Evolutionary conservation across 2,113 vertebrate genomes (phyloP).

Genomic region (Mugil cephalus): DNA sequence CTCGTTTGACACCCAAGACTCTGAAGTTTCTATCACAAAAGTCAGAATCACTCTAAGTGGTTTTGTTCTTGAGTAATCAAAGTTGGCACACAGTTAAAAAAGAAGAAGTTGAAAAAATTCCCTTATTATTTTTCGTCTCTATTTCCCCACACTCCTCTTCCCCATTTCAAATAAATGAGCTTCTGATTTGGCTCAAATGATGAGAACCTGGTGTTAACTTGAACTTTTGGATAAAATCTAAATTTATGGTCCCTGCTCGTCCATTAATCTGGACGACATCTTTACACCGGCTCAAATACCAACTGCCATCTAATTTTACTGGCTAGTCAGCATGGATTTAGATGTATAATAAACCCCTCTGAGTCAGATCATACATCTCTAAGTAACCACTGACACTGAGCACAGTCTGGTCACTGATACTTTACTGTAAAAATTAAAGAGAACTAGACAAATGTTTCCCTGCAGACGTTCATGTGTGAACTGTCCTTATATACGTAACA

Average conservation of each 20-base stretch:
- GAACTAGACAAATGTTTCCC: background rate
- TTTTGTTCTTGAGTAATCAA: no score
- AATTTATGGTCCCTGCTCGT: background rate
- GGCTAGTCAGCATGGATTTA: conserved; percentile 47
- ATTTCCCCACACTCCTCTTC: no score
- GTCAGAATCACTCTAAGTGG: no score
- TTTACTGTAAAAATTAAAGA: background rate
- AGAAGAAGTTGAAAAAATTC: no score
- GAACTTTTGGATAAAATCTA: no score
- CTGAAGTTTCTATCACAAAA: no score
- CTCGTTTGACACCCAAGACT: no score
- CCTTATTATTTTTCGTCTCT: no score
- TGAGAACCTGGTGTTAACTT: background rate
- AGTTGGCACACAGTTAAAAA: no score
- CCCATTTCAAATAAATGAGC: background rate
- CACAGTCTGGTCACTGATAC: background rate
- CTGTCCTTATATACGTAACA: no score
- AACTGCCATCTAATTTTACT: conserved; percentile 34
- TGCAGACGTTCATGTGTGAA: background rate
- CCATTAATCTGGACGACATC: conserved; percentile 44
- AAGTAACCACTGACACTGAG: no score
- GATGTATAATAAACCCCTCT: conserved; percentile 40
- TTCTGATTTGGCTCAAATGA: background rate
- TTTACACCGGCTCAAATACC: conserved; percentile 46
- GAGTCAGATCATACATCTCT: conserved; percentile 1